A percentile compares a stretch with the other conserved stretches of the same genome.
These are phyloP conservation scores for Hippoglossus hippoglossus DNA, from an alignment of 2,797 vertebrate species.

Conservation along the genomic window DNA sequence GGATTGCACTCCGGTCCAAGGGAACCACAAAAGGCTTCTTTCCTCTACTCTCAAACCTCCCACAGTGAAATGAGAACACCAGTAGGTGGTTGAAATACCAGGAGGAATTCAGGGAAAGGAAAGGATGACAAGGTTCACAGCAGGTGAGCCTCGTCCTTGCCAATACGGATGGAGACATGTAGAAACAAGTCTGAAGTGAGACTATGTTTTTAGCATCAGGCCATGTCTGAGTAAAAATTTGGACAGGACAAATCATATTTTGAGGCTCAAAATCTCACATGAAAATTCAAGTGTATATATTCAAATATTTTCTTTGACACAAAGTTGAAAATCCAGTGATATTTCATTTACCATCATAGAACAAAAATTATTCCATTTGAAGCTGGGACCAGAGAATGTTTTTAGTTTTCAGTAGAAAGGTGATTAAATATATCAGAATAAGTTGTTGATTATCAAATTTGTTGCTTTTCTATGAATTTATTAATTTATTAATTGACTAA, in stretches of 20 bases:
- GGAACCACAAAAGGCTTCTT: constrained; percentile 66
- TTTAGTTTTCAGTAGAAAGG: background rate
- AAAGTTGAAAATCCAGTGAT: background rate
- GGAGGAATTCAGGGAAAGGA: constrained; percentile 60
- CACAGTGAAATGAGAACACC: constrained; percentile 66
- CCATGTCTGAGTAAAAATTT: background rate
- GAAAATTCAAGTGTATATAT: background rate
- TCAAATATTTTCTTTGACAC: background rate
- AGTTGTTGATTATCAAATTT: too few species aligned
- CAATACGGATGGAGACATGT: constrained; percentile 19
- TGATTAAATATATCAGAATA: background rate
- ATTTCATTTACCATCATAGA: background rate
- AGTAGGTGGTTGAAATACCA: constrained; percentile 55
- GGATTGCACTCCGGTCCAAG: constrained; percentile 65
- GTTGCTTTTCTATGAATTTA: background rate
- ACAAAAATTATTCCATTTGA: too few species aligned
- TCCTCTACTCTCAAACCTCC: constrained; percentile 66
- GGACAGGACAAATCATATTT: background rate
- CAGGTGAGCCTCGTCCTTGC: constrained; percentile 18
- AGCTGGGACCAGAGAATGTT: background rate
- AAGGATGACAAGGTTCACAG: constrained; percentile 35
- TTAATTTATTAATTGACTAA: background rate
- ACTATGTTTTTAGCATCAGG: constrained; percentile 16
- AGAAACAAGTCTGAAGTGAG: constrained; percentile 26
- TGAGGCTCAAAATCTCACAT: background rate